phyloP scores from a whole-genome alignment of 2,888 invertebrate genomes.

The Dexiosoma caninum region DNA sequence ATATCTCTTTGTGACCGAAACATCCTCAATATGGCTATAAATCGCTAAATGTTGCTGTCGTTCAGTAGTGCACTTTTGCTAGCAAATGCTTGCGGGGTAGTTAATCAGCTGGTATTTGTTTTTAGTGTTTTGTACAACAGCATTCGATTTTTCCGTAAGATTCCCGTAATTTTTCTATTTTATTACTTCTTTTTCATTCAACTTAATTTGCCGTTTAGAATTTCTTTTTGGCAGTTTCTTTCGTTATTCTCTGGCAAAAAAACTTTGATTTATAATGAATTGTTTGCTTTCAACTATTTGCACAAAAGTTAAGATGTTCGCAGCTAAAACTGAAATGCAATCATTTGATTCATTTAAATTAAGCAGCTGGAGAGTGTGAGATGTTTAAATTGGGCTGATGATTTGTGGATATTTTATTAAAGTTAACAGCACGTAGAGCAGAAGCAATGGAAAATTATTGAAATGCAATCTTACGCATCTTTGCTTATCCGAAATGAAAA shows the following conservation, averaged over 20 bases:
- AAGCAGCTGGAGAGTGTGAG: not conserved
- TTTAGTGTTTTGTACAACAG: not conserved
- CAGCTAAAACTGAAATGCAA: not conserved
- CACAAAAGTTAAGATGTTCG: conserved; percentile 23
- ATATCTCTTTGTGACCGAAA: too few relatives aligned
- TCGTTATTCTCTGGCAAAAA: not conserved
- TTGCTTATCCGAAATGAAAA: too few relatives aligned
- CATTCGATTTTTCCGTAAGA: not conserved
- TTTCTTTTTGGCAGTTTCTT: not conserved
- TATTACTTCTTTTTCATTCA: not conserved
- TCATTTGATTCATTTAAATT: conserved; percentile 5
- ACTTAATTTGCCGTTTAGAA: conserved; percentile 37
- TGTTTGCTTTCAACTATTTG: conserved; percentile 51
- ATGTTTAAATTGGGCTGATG: not conserved
- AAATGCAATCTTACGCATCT: too few relatives aligned
- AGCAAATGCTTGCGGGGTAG: too few relatives aligned
- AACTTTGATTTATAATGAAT: conserved; percentile 47
- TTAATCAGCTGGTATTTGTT: not conserved
- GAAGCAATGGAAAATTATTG: too few relatives aligned
- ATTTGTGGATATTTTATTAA: not conserved
- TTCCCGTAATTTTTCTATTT: not conserved
- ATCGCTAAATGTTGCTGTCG: too few relatives aligned
- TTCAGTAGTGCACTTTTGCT: too few relatives aligned
- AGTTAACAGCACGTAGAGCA: too few relatives aligned
- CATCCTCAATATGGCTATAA: too few relatives aligned